Percentiles rank a stretch among this genome's conserved stretches.
Evolutionary conservation across 2,797 vertebrate species (phyloP).

Genomic region (Falco columbarius): DNA sequence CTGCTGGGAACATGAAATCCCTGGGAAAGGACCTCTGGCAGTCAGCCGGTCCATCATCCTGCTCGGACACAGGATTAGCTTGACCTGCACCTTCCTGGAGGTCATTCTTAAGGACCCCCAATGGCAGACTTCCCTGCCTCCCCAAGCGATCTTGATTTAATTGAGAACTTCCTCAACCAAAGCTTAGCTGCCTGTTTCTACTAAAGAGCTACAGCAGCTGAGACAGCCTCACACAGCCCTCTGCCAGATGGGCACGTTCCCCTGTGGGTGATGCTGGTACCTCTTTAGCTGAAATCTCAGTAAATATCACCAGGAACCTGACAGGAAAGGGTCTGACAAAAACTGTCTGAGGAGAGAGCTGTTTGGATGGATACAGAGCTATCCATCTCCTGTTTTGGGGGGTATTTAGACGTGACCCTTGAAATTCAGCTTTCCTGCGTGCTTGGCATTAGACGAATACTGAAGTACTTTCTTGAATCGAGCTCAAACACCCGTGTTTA

Average conservation of each 20-base stretch:
- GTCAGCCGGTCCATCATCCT: neutral
- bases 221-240: neutral
- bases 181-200: neutral
- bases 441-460: neutral
- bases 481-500: neutral
- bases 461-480: neutral
- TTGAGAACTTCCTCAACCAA: constrained; percentile 23
- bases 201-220: neutral
- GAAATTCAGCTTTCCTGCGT: neutral
- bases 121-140: fast-evolving
- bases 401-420: neutral
- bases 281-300: neutral
- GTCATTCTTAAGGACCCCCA: neutral
- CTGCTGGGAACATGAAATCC: neutral
- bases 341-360: neutral
- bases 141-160: neutral
- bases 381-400: neutral
- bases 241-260: neutral
- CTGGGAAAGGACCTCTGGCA: constrained; percentile 4
- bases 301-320: neutral
- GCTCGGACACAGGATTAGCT: neutral
- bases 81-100: neutral
- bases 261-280: neutral
- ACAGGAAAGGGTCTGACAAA: neutral
- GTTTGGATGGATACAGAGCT: neutral